Evolutionary conservation across 2,113 vertebrate genomes (phyloP), one percentile per base, ranked within the genome.

Genomic region (Dolichallabes microphthalmus): DNA sequence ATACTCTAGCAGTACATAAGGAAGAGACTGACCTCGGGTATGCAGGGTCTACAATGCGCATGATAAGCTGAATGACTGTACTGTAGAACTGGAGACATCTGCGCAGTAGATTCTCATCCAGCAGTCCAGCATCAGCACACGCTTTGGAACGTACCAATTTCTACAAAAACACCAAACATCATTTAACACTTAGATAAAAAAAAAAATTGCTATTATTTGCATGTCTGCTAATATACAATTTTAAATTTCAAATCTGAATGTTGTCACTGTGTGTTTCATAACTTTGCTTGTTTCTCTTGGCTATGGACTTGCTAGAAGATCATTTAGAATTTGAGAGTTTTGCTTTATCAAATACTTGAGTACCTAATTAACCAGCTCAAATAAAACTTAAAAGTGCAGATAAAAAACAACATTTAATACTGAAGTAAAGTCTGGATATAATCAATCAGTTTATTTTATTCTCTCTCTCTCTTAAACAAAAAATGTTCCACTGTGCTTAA

Each of bases 91-190:
- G 97, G 92, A 99, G 95, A 91, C 96, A 98, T 92, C 97, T 95
- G 91, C 98, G 96, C 80, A 99, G 95, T 85, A 99, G 96, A 92
- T 96, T 98, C 91, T 99, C 98, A 80, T 99, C 98, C 92, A 99
- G 94, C 90, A 99, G 94, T 71, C 97, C 98, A 30, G 97, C 97
- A 60, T 99, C 98, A 79, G 97, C 97, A 90, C 97, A 98, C 84
- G 98, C 98, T 93, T 99, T 99, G 92, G 97, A 97, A 89, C 98
- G 97, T 92, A 99, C 98, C 91, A 99, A 93, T 96, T 98, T 99
- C 98, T 99, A 95, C 30, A 68, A 71, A 22, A 27, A 80, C 32
- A 85, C 35, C 55, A 82, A 45, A 68, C 85, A 25, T 53, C 20
- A 22, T 9, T 0, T 0, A n/a, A 84, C 25, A 81, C 19, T 32